These are phyloP conservation scores for Hemicrepidius hirtus DNA, from an alignment of 2,888 invertebrate genomes.

Conservation along the genomic window DNA sequence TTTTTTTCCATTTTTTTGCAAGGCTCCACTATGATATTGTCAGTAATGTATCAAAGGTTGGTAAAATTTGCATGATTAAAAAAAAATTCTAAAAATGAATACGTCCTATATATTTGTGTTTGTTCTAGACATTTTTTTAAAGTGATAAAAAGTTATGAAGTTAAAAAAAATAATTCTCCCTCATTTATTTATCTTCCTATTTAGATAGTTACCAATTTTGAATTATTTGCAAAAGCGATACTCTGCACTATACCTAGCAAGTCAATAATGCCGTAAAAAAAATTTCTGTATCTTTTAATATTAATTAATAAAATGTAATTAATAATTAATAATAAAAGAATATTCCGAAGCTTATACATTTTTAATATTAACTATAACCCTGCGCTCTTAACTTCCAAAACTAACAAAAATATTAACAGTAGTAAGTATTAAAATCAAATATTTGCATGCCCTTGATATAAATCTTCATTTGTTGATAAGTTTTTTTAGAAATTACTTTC, in stretches of 20 bases:
- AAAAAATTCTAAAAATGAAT: too few relatives aligned
- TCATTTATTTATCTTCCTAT: too few relatives aligned
- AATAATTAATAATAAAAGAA: slow-evolving; percentile 36
- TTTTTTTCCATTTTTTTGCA: too few relatives aligned
- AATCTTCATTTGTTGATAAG: background rate
- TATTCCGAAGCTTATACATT: slow-evolving; percentile 7
- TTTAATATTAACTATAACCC: background rate
- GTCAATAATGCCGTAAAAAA: background rate
- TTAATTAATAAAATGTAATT: slow-evolving; percentile 31
- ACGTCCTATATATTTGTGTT: too few relatives aligned
- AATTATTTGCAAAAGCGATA: too few relatives aligned
- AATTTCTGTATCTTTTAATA: slow-evolving; percentile 27
- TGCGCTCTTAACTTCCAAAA: background rate
- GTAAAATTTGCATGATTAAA: too few relatives aligned
- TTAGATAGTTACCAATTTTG: too few relatives aligned
- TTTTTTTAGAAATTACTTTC: slow-evolving; percentile 33
- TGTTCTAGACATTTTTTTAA: too few relatives aligned
- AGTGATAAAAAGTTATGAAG: too few relatives aligned
- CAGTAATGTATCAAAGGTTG: too few relatives aligned
- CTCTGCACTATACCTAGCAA: background rate
- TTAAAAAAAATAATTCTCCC: too few relatives aligned
- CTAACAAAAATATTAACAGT: slow-evolving; percentile 29
- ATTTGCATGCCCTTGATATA: slow-evolving; percentile 4
- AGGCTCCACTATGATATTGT: too few relatives aligned
- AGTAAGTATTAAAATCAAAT: slow-evolving; percentile 40